These are phyloP conservation scores for Lepilemur septentrionalis DNA, from an alignment of 2,797 vertebrate species.

Conservation along the genomic window DNA sequence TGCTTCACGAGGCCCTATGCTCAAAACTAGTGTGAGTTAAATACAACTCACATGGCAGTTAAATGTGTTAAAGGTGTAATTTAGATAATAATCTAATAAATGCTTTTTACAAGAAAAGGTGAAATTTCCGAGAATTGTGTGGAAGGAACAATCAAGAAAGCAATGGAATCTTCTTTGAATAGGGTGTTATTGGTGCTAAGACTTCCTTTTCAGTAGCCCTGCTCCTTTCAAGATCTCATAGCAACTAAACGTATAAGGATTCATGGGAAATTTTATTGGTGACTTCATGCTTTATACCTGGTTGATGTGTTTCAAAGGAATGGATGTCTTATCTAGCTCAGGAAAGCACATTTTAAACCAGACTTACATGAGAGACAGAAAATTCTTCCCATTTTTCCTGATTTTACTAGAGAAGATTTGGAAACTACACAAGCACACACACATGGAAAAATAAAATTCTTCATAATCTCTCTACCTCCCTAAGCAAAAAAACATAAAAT, in stretches of 20 bases:
- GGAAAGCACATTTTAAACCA: constrained; percentile 24
- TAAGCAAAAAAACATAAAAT: constrained; percentile 4
- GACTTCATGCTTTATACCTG: constrained; percentile 5
- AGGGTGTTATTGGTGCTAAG: not conserved
- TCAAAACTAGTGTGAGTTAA: too few species aligned
- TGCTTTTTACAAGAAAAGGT: constrained; percentile 21
- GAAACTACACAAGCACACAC: not conserved
- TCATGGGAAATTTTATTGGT: constrained; percentile 8
- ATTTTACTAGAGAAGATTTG: constrained; percentile 45
- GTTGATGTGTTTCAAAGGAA: not conserved
- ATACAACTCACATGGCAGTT: too few species aligned
- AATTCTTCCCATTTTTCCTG: not conserved
- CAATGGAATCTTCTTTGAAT: not conserved
- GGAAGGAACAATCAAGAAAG: not conserved
- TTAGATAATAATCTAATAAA: not conserved
- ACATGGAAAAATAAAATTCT: not conserved
- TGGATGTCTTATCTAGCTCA: not conserved
- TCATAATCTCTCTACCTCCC: not conserved
- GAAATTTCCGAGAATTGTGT: constrained; percentile 6
- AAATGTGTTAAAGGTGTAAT: not conserved
- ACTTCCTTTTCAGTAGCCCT: not conserved
- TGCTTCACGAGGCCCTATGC: too few species aligned
- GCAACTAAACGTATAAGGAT: not conserved
- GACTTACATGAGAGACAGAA: not conserved
- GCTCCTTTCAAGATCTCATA: constrained; percentile 1